Percentiles rank a stretch among this genome's conserved stretches.
phyloP scores from a whole-genome alignment of 2,113 vertebrate genomes.

The Lanius collurio region DNA sequence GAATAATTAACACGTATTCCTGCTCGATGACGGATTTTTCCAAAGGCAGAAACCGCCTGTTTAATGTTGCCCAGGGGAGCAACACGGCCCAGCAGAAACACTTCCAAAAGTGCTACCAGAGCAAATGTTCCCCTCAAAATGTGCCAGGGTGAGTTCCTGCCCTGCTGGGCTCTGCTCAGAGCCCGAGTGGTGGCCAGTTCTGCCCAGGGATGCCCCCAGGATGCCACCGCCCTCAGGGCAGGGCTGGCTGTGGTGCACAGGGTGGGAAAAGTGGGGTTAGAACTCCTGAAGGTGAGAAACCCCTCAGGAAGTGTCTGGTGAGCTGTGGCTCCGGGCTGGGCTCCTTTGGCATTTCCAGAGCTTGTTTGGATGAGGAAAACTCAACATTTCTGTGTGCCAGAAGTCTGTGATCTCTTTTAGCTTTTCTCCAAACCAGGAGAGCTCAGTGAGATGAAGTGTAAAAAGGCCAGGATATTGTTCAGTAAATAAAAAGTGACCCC shows the following conservation, averaged over 20 bases:
- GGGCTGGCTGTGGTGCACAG: neutral
- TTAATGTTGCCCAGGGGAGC: neutral
- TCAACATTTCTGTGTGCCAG: neutral
- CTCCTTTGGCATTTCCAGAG: neutral
- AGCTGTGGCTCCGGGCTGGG: neutral
- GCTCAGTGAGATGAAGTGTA: neutral
- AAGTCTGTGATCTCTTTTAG: neutral
- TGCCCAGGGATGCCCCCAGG: neutral
- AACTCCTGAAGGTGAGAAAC: neutral
- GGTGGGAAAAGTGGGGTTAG: neutral
- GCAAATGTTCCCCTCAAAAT: neutral
- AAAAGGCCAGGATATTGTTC: neutral
- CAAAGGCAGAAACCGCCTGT: neutral
- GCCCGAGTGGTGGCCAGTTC: neutral
- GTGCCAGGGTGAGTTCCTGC: neutral
- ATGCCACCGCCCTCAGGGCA: neutral
- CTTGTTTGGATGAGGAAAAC: neutral
- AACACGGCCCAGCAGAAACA: rapidly evolving
- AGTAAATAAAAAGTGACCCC: neutral
- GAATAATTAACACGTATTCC: constrained; percentile 55
- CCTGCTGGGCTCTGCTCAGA: neutral
- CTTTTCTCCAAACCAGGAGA: neutral
- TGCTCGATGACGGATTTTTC: neutral
- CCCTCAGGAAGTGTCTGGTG: neutral
- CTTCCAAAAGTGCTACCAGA: neutral